Evolutionary conservation across 2,888 invertebrate species (phyloP).

Genomic region (Diachrysia chrysitis): DNA sequence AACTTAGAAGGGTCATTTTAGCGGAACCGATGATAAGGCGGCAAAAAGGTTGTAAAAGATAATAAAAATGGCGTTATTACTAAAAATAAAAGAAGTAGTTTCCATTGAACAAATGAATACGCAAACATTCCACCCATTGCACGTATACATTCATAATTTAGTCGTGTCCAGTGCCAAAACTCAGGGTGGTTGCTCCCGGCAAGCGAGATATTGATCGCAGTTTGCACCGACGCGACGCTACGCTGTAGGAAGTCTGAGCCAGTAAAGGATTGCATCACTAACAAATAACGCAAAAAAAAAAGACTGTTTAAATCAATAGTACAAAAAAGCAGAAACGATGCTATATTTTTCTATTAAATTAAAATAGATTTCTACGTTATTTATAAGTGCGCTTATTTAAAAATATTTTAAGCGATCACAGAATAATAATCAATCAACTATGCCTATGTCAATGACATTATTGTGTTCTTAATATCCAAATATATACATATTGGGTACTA

Average conservation of each 20-base stretch:
- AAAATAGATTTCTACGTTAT: too few species aligned
- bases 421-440: too few species aligned
- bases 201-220: conserved; percentile 57
- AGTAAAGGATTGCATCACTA: conserved; percentile 33
- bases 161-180: conserved; percentile 53
- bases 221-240: conserved; percentile 48
- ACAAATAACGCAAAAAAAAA: too few species aligned
- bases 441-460: too few species aligned
- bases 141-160: conserved; percentile 48
- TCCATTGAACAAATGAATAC: conserved; percentile 24
- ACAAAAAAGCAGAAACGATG: too few species aligned
- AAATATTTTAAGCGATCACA: too few species aligned
- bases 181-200: conserved; percentile 46
- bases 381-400: too few species aligned
- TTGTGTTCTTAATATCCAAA: too few species aligned
- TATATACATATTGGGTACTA: too few species aligned
- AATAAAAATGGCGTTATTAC: not conserved
- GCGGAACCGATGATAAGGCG: not conserved
- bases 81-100: conserved; percentile 8
- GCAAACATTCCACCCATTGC: conserved; percentile 28
- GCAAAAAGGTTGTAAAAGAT: not conserved
- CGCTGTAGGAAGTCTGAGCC: conserved; percentile 30
- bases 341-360: too few species aligned
- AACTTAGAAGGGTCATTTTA: not conserved
- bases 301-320: too few species aligned